Base-by-base conservation (phyloP, 2,888 invertebrate species). In the Hydrotaea diabolus region DNA sequence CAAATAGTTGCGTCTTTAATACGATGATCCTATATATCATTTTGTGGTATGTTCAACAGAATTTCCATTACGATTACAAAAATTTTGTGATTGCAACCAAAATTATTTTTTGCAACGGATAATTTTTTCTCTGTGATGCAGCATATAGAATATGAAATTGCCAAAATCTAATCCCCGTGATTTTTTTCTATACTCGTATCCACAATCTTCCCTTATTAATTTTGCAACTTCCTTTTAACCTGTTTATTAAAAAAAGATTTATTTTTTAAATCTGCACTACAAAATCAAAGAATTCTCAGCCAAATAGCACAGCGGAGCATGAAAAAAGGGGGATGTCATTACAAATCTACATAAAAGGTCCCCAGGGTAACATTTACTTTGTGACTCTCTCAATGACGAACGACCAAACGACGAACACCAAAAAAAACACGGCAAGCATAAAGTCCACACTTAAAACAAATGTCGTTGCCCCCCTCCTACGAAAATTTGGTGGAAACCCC, bases 291-390 rank as follows among this genome's bases (percentile, higher is more conserved):
- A 59, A 13, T 23, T 59, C 13, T 26, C 23, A 23, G 13, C 8
- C 23, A 21, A 55, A 59, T 26, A 21, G 19, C 21, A 0, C n/a
- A 31, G 3, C 31, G 31, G 31, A 31, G 31, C n/a, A n/a, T n/a
- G n/a, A n/a, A 43, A 21, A 69, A 69, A 39, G n/a, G 13, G 66
- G 69, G 43, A 69, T 69, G 69, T 69, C 46, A 19, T 66, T 19
- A 13, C 13, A 39, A 39, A 66, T 66, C 39, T 43, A 84, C 71
- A 85, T 82, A 85, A 87, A 86, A 57, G 85, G 77, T 87, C 87
- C 85, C 86, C 74, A 46, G 86, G 85, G 87, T 83, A 78, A 86
- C 87, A 86, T 87, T 85, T 85, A 31, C 69, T 77, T 85, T 85
- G 72, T 78, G 39, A 36, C 39, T 59, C 55, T 19, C 39, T 46